Base-by-base conservation (phyloP, 2,888 invertebrate genomes). In the Byasa hedistus region DNA sequence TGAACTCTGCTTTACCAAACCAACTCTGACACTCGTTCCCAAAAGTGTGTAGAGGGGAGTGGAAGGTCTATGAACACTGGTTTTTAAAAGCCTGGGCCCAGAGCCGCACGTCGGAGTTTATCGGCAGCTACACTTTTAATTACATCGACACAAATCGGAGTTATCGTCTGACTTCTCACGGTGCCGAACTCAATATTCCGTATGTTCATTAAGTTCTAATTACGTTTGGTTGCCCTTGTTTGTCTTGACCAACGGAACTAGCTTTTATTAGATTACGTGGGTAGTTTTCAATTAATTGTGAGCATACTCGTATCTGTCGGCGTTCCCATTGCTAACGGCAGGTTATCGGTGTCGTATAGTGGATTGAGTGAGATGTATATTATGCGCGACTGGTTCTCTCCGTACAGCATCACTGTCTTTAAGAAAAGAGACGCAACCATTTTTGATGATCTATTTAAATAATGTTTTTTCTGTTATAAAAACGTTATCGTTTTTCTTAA, bases 181-280 rank as follows among this genome's bases (percentile, higher is more conserved):
- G 87, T 89, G 88, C 85, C 86, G 83, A 80, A 86, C 87, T 88
- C 85, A 85, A 89, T 90, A 89, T 89, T 83, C 84, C 74, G 80
- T 84, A 86, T 89, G 91, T 90, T 91, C 90, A 91, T 91, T 91
- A 91, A 85, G 85, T 87, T 87, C 90, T 90, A 90, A 91, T 91
- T 91, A 91, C 90, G 83, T 86, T 85, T 90, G 91, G 86, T 83
- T 86, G 89, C 89, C 84, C 90, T 89, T 90, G 90, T 91, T 91
- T 89, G 91, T 91, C 90, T 87, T 85, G 86, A 83, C 85, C 89
- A 86, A 83, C 80, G 86, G 86, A 90, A 90, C 89, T 89, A 86
- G 88, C 89, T 90, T 89, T 90, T 89, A 90, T 91, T 88, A 89
- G 90, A 91, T 91, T 89, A 91, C 86, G 89, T 90, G 89, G 91